Conservation (phyloP, 2,113 vertebrate genomes). For the Gulo gulo region DNA sequence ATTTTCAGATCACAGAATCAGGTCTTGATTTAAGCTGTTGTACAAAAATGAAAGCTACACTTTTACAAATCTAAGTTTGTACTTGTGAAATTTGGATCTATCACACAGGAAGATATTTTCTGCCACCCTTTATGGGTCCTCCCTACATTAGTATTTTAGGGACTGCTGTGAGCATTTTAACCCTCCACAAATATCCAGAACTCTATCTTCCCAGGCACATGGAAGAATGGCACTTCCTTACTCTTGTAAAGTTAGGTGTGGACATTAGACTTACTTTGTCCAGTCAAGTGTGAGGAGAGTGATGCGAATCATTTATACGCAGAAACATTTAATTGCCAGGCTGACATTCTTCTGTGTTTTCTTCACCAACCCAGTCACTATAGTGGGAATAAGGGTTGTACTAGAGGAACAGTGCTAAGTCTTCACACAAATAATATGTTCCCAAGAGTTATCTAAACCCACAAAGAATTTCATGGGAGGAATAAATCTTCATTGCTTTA, state of each 20-base stretch:
- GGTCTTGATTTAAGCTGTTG: neutral
- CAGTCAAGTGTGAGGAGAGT: neutral
- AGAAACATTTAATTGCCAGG: neutral
- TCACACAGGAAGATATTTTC: neutral
- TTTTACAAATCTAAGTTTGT: neutral
- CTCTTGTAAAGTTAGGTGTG: neutral
- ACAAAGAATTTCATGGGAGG: neutral
- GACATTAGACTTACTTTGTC: neutral
- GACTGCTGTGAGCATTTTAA: neutral
- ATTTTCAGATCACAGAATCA: neutral
- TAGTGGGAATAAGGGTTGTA: neutral
- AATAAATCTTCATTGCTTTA: neutral
- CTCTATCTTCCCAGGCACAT: neutral
- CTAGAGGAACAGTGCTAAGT: neutral
- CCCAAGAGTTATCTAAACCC: neutral
- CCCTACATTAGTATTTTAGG: neutral
- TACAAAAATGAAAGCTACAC: neutral
- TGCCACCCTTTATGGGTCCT: accelerated
- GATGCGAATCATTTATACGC: neutral
- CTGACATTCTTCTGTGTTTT: neutral
- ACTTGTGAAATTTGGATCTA: neutral
- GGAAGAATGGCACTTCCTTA: neutral
- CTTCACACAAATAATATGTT: neutral
- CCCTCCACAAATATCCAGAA: neutral
- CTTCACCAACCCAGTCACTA: neutral